Percentiles rank a stretch among this genome's conserved stretches.
These are phyloP conservation scores for Pterois miles DNA, from an alignment of 2,797 vertebrate genomes.

Conservation along the genomic window DNA sequence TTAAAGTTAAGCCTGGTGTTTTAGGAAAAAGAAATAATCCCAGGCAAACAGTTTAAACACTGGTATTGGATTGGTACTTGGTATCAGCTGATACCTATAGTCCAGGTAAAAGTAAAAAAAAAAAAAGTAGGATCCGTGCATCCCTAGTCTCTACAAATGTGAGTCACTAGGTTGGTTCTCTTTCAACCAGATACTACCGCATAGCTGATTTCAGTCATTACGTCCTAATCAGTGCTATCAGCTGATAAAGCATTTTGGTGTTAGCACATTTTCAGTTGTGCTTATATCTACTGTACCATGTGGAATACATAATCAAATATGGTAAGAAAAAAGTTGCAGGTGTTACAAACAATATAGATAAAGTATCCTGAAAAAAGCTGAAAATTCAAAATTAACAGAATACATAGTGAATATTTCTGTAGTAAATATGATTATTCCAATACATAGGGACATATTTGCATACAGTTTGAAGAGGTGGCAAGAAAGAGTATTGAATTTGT, in stretches of 20 bases:
- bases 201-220: not conserved
- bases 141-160: not conserved
- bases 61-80: no score
- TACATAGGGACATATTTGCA: not conserved
- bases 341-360: not conserved
- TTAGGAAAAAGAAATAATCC: no score
- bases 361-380: not conserved
- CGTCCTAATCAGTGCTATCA: not conserved
- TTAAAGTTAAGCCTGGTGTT: no score
- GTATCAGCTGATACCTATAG: no score
- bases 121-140: no score
- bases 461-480: not conserved
- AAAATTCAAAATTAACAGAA: not conserved
- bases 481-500: not conserved
- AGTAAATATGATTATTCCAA: not conserved
- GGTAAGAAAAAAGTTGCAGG: not conserved
- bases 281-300: not conserved
- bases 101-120: no score
- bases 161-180: not conserved
- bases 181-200: not conserved
- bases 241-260: not conserved
- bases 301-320: not conserved
- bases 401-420: not conserved
- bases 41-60: no score
- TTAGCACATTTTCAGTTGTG: not conserved